Base-by-base conservation (phyloP, 2,888 invertebrate species). In the Listrodromus nycthemerus region DNA sequence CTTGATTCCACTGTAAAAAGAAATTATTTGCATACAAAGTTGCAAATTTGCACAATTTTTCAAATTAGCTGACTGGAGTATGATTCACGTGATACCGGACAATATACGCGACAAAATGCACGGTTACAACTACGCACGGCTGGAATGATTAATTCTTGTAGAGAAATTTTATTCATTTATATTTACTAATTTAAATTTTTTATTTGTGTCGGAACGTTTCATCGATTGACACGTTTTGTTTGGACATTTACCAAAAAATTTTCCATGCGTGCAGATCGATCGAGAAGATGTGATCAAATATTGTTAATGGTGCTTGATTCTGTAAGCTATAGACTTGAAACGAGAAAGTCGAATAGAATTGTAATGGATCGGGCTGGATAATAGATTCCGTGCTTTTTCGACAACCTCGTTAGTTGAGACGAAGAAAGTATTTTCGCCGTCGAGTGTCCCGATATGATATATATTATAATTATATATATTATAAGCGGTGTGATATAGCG, bases 301-400 rank as follows among this genome's bases (percentile, higher is more conserved):
- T 67, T 66, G 45, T 70, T 24, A 33, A 73, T 67, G 66, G 55
- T 66, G 71, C 65, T 79, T 73, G 55, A 79, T 73, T 65, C 52
- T 78, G 63, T 52, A 63, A 13, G 52, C 50, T 30, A 27, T 52
- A 71, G n/a, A 55, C 13, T 13, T 10, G n/a, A 67, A 74, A 13
- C 41, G 19, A 61, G 5, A 3, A 63, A 65, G 13, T 45, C 58
- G 58, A 67, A 69, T 30, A 58, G 41, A 10, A 58, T 13, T 66
- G 58, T 3, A 27, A 67, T 6, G 21, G 50, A 70, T 61, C 27
- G 21, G 69, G 48, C 55, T 45, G 70, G 33, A 63, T 45, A 21
- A 73, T 50, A 7, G 48, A 48, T 50, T 67, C 2, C 13, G 27
- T 67, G 80, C 27, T 69, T 33, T 30, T 74, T 33, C 67, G 61